A percentile compares a stretch with the other conserved stretches of the same genome.
phyloP scores from a whole-genome alignment of 2,888 invertebrate species.

The Acrocyrtus sp. region DNA sequence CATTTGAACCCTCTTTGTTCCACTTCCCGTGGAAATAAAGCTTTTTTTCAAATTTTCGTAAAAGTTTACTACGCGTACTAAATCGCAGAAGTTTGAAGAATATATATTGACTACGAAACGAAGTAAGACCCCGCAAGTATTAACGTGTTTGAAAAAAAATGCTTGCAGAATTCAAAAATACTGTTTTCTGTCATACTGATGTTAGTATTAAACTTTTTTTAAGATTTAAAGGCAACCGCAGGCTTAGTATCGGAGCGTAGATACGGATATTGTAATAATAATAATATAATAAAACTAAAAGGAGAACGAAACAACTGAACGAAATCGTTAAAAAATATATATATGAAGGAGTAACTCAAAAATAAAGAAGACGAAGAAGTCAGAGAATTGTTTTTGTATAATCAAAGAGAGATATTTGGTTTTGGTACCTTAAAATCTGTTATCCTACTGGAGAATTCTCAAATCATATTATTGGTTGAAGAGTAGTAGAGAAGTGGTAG shows the following conservation, averaged over 20 bases:
- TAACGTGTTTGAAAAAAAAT: conserved; percentile 36
- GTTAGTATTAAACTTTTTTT: conserved; percentile 3
- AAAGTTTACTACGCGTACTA: too few relatives aligned
- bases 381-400: conserved; percentile 39
- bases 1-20: too few relatives aligned
- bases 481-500: conserved; percentile 48
- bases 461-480: conserved; percentile 55
- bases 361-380: conserved; percentile 53
- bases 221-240: conserved; percentile 43
- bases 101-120: too few relatives aligned
- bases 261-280: conserved; percentile 36
- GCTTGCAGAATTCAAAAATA: conserved; percentile 19
- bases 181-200: not conserved
- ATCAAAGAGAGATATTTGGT: conserved; percentile 42
- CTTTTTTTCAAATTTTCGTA: too few relatives aligned
- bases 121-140: too few relatives aligned
- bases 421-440: conserved; percentile 55
- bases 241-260: conserved; percentile 62
- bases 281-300: conserved; percentile 39
- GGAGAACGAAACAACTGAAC: conserved; percentile 37
- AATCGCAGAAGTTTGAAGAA: too few relatives aligned
- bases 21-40: too few relatives aligned
- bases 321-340: conserved; percentile 30
- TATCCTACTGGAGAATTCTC: conserved; percentile 55
- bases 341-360: conserved; percentile 45